Conservation (phyloP, 2,888 invertebrate genomes). For the Agonum fuliginosum region DNA sequence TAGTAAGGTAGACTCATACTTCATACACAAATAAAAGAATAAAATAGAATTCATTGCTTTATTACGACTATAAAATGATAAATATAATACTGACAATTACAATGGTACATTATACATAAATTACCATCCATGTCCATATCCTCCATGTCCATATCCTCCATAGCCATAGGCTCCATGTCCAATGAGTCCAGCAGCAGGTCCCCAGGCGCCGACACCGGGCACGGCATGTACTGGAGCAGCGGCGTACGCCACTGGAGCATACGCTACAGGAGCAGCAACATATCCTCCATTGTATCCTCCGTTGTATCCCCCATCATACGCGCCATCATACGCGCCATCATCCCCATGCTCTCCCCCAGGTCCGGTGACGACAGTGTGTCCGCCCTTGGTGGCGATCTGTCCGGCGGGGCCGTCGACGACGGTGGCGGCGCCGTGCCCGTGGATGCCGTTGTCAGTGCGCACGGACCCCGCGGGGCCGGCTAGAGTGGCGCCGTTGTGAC, state of each 20-base stretch:
- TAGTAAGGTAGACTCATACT: too few relatives aligned
- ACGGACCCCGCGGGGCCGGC: slow-evolving; percentile 57
- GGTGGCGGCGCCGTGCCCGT: slow-evolving; percentile 58
- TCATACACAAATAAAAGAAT: background rate
- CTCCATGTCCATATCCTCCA: slow-evolving; percentile 57
- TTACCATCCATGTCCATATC: slow-evolving; percentile 52
- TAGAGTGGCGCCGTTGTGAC: slow-evolving; percentile 57
- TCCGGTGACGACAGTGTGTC: slow-evolving; percentile 52
- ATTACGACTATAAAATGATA: slow-evolving; percentile 10
- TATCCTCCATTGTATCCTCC: background rate
- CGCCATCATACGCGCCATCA: background rate
- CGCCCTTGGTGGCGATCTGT: slow-evolving; percentile 61
- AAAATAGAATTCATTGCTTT: background rate
- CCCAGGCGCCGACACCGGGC: slow-evolving; percentile 35
- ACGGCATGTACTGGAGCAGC: slow-evolving; percentile 2
- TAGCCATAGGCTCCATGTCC: slow-evolving; percentile 61
- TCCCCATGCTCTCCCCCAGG: slow-evolving; percentile 44
- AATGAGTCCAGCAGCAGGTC: slow-evolving; percentile 32
- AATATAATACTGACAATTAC: slow-evolving; percentile 38
- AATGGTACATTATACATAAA: slow-evolving; percentile 17
- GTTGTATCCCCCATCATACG: background rate
- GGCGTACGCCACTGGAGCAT: slow-evolving; percentile 15
- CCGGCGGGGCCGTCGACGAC: slow-evolving; percentile 61
- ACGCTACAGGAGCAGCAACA: slow-evolving; percentile 9
- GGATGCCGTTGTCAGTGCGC: slow-evolving; percentile 53